A percentile compares a stretch with the other conserved stretches of the same genome.
Conservation (phyloP, 2,888 invertebrate species). For the Drosophila neonasuta region DNA sequence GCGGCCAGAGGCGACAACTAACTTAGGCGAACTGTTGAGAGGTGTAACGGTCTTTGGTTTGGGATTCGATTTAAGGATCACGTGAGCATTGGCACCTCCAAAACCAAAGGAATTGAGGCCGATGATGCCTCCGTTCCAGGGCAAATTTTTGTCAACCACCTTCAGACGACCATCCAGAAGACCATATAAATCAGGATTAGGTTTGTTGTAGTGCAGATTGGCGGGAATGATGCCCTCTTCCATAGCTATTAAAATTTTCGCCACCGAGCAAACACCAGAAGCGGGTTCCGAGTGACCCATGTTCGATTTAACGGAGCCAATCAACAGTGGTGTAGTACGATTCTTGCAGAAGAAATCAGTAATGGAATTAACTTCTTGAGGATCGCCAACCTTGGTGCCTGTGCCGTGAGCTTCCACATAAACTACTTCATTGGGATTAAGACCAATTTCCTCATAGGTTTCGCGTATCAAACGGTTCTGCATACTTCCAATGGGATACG, state of each 20-base stretch:
- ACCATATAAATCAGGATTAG: slow-evolving; percentile 96
- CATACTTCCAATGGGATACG: slow-evolving; percentile 91
- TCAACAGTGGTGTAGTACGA: slow-evolving; percentile 89
- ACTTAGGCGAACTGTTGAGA: slow-evolving; percentile 85
- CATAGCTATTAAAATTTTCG: slow-evolving; percentile 96
- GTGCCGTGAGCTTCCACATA: slow-evolving; percentile 99
- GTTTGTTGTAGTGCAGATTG: slow-evolving; percentile 93
- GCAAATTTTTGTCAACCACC: slow-evolving; percentile 91
- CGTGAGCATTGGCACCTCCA: slow-evolving; percentile 98
- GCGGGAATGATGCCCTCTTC: slow-evolving; percentile 93
- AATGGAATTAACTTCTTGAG: slow-evolving; percentile 97
- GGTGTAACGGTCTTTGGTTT: slow-evolving; percentile 86
- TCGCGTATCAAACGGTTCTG: slow-evolving; percentile 92
- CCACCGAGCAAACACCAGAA: slow-evolving; percentile 94
- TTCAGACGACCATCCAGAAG: slow-evolving; percentile 94
- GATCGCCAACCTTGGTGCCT: slow-evolving; percentile 99
- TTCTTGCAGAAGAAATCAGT: slow-evolving; percentile 94
- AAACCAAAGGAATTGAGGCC: slow-evolving; percentile 99
- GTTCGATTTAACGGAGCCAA: slow-evolving; percentile 98
- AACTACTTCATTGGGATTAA: slow-evolving; percentile 91
- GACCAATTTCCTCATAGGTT: slow-evolving; percentile 91
- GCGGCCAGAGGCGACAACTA: slow-evolving; percentile 92
- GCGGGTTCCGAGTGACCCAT: slow-evolving; percentile 99
- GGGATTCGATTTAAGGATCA: slow-evolving; percentile 91
- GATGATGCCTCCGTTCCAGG: slow-evolving; percentile 95